These are phyloP conservation scores for Rhinichthys osculus DNA, from an alignment of 2,797 vertebrate species.

Conservation along the genomic window DNA sequence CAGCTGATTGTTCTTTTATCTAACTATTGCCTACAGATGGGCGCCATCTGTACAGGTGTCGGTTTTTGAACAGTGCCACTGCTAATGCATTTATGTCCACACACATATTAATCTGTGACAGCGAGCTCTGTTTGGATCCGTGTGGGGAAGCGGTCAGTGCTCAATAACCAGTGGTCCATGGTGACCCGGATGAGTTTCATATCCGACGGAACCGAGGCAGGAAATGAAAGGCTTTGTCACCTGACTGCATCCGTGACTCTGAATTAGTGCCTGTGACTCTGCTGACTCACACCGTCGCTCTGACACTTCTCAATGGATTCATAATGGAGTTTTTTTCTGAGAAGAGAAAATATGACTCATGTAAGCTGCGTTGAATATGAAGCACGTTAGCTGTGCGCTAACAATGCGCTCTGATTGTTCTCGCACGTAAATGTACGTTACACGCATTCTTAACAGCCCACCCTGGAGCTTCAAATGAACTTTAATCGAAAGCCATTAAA, in stretches of 20 bases:
- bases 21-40: background rate
- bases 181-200: conserved; percentile 35
- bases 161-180: conserved; percentile 36
- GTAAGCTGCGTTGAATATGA: conserved; percentile 15
- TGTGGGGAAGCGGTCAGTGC: background rate
- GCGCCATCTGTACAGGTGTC: background rate
- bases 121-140: background rate
- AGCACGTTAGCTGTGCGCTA: background rate
- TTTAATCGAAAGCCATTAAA: conserved; percentile 18
- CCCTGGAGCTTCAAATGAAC: conserved; percentile 72
- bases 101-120: background rate
- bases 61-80: background rate
- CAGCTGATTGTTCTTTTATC: conserved; percentile 9
- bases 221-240: conserved; percentile 57
- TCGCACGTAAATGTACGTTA: conserved; percentile 50
- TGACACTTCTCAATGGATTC: conserved; percentile 51
- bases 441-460: conserved; percentile 86
- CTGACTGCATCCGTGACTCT: conserved; percentile 52
- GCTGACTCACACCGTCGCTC: conserved; percentile 47
- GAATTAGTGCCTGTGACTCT: conserved; percentile 51
- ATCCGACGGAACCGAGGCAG: conserved; percentile 18
- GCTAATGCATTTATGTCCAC: conserved; percentile 10
- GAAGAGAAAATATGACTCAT: conserved; percentile 36
- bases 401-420: background rate
- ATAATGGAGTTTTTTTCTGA: conserved; percentile 48